Percentiles rank a stretch among this genome's conserved stretches.
Conservation (phyloP, 2,797 vertebrate genomes). For the Orientallactaga sibirica region DNA sequence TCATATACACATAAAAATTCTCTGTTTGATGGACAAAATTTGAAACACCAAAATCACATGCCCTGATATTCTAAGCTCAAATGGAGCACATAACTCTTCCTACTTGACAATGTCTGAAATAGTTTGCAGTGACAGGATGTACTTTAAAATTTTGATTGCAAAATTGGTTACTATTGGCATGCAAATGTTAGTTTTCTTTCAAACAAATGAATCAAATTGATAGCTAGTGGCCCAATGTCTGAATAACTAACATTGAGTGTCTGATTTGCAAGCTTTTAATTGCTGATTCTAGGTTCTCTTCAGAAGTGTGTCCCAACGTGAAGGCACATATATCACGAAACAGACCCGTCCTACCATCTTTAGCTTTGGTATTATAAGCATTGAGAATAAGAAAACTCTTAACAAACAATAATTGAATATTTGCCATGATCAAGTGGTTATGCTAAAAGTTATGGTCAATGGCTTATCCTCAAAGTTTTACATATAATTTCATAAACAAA, state of each 20-base stretch:
- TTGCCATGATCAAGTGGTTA: not conserved
- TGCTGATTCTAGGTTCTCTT: not conserved
- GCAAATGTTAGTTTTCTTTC: conserved; percentile 30
- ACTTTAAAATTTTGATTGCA: conserved; percentile 33
- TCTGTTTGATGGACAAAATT: conserved; percentile 7
- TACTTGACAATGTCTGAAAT: conserved; percentile 19
- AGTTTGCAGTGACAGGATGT: not conserved
- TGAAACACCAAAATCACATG: not conserved
- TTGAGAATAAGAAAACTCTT: not conserved
- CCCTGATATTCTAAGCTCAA: not conserved
- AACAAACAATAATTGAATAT: not conserved
- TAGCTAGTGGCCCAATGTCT: not conserved
- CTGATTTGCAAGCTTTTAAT: not conserved
- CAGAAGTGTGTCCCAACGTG: not conserved
- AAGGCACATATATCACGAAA: not conserved
- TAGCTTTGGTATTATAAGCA: not conserved
- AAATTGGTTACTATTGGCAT: conserved; percentile 6
- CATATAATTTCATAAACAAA: not conserved
- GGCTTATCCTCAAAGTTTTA: conserved; percentile 3
- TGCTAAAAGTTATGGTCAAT: not conserved
- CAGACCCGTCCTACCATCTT: not conserved
- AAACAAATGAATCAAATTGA: not conserved
- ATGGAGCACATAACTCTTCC: not conserved
- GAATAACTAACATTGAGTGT: not conserved
- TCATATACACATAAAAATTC: conserved; percentile 12